Percentiles rank a stretch among this genome's conserved stretches.
phyloP scores from a whole-genome alignment of 1,140 invertebrate genomes.

The Drosophila hydei region DNA sequence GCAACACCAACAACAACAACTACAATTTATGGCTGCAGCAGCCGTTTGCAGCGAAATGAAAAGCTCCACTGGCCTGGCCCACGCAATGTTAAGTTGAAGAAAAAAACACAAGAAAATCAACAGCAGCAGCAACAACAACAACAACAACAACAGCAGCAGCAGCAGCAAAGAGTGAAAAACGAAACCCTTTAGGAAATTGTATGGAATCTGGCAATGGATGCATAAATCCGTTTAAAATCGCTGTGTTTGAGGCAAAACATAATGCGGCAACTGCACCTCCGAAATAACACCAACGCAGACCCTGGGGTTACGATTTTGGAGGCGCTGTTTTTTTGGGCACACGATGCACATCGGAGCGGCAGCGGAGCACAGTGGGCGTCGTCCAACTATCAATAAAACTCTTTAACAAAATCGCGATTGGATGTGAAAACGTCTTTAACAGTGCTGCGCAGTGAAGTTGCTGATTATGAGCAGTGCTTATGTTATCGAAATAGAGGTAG shows the following conservation, averaged over 20 bases:
- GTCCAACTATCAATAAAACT: conserved; percentile 12
- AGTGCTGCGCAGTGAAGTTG: too few species aligned
- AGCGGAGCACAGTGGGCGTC: conserved; percentile 29
- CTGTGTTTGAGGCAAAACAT: conserved; percentile 42
- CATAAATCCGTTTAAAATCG: conserved; percentile 80
- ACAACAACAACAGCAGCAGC: conserved; percentile 32
- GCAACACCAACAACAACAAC: conserved; percentile 48
- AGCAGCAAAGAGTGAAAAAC: conserved; percentile 49
- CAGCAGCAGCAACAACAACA: conserved; percentile 15
- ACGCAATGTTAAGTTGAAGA: conserved; percentile 53
- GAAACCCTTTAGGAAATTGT: conserved; percentile 81
- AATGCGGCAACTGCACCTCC: conserved; percentile 39
- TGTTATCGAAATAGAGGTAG: too few species aligned
- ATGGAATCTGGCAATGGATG: conserved; percentile 63
- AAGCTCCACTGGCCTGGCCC: conserved; percentile 64
- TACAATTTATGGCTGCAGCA: conserved; percentile 73
- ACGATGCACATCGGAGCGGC: conserved; percentile 26
- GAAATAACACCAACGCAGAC: conserved; percentile 71
- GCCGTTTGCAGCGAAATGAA: conserved; percentile 60
- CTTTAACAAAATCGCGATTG: background rate
- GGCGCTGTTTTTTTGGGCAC: conserved; percentile 36
- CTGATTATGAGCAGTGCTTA: too few species aligned
- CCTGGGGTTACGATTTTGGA: conserved; percentile 59
- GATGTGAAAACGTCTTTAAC: too few species aligned
- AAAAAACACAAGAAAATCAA: conserved; percentile 3